phyloP scores from a whole-genome alignment of 37 sponge, comb jelly and placozoan species.

The Agelas oroides region DNA sequence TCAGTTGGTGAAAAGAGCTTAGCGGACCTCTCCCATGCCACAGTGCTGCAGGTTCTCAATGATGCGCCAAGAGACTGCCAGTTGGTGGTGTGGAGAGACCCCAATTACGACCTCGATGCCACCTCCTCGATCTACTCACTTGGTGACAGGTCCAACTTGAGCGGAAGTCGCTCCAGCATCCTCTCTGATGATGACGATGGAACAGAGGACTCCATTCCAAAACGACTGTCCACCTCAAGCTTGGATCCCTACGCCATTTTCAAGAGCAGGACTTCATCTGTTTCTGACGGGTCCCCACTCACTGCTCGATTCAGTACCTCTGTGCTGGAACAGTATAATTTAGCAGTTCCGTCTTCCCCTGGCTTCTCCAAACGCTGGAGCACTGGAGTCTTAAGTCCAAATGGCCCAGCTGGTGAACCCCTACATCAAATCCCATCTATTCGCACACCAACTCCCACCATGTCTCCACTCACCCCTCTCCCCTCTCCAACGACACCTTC shows the following conservation, averaged over 20 bases:
- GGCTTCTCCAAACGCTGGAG: constrained; percentile 27
- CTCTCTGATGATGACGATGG: constrained; percentile 30
- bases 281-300: background rate
- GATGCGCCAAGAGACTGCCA: constrained; percentile 43
- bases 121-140: constrained; percentile 47
- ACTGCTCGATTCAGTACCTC: background rate
- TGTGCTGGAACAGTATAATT: background rate
- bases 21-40: constrained; percentile 40
- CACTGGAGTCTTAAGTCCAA: background rate
- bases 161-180: constrained; percentile 50
- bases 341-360: background rate
- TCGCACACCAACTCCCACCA: background rate
- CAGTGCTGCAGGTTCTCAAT: constrained; percentile 56
- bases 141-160: constrained; percentile 39
- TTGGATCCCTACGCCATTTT: background rate
- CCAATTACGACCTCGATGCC: constrained; percentile 29
- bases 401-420: background rate
- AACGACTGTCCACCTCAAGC: background rate
- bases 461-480: background rate
- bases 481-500: constrained; percentile 7
- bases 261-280: background rate
- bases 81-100: constrained; percentile 65
- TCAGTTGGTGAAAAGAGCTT: constrained; percentile 64
- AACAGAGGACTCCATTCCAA: background rate
- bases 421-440: background rate